Evolutionary conservation across 1,140 invertebrate species (phyloP).

Genomic region (Solenopsis invicta): DNA sequence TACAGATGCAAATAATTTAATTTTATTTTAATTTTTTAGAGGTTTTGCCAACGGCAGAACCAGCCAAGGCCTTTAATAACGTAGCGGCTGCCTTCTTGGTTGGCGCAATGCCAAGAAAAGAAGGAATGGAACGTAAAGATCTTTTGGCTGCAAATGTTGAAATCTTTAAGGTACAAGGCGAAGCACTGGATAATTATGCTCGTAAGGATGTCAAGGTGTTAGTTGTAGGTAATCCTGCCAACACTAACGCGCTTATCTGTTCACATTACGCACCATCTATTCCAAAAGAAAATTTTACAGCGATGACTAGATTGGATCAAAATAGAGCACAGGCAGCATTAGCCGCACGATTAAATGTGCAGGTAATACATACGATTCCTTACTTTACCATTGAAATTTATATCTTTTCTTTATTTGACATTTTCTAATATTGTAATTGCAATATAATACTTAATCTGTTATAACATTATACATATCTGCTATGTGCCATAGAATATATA

Average conservation of each 20-base stretch:
- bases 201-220: conserved; percentile 98
- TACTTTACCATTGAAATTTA: neutral
- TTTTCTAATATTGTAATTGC: neutral
- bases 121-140: conserved; percentile 99
- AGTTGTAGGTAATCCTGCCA: conserved; percentile 99
- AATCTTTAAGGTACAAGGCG: conserved; percentile 98
- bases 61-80: conserved; percentile 96
- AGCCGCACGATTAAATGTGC: conserved; percentile 89
- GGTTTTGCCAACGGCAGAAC: conserved; percentile 95
- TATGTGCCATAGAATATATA: neutral
- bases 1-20: too few relatives aligned
- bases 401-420: neutral
- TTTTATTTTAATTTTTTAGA: conserved; percentile 84
- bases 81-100: conserved; percentile 99
- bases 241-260: conserved; percentile 99
- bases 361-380: conserved; percentile 69
- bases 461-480: neutral
- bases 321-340: conserved; percentile 97
- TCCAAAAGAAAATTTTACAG: conserved; percentile 98
- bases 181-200: conserved; percentile 96
- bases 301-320: conserved; percentile 99
- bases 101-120: conserved; percentile 98
- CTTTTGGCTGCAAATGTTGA: conserved; percentile 98
- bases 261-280: conserved; percentile 99
- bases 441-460: neutral